phyloP scores from a whole-genome alignment of 2,797 vertebrate species.

The Pyrocephalus nanus region DNA sequence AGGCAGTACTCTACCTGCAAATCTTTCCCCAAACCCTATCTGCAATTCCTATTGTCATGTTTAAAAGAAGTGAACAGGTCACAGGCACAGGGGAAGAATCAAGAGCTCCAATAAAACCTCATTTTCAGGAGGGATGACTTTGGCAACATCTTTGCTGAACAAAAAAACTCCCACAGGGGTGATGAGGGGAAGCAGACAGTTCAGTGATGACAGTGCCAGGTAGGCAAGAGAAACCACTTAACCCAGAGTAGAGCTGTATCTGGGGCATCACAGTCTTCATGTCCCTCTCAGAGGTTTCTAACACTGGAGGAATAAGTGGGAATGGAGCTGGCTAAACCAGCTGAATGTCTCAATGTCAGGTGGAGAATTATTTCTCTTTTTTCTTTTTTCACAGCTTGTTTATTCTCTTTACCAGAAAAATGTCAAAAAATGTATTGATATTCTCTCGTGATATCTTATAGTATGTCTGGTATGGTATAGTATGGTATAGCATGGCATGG shows the following conservation, averaged over 20 bases:
- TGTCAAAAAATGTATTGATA: background rate
- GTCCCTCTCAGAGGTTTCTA: background rate
- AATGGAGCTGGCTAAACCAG: background rate
- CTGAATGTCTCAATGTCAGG: background rate
- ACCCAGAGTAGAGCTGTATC: background rate
- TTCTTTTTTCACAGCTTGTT: background rate
- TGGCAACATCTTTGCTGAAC: background rate
- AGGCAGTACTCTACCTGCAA: background rate
- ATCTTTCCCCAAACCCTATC: background rate
- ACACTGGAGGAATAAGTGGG: background rate
- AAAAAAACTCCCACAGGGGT: background rate
- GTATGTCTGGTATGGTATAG: too few species aligned
- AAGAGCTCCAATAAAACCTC: background rate
- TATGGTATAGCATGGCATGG: too few species aligned
- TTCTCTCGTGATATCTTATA: background rate
- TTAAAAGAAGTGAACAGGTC: background rate
- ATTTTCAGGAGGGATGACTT: background rate
- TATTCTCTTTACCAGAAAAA: background rate
- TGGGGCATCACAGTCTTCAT: background rate
- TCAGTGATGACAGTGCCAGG: background rate
- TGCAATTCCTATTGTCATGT: background rate
- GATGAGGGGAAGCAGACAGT: background rate
- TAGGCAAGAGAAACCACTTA: background rate
- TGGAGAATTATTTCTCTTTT: background rate
- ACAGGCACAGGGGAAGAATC: background rate